Evolutionary conservation across 1,140 invertebrate species (phyloP), one percentile per base, ranked within the genome.

Genomic region (Zaprionus davidi): DNA sequence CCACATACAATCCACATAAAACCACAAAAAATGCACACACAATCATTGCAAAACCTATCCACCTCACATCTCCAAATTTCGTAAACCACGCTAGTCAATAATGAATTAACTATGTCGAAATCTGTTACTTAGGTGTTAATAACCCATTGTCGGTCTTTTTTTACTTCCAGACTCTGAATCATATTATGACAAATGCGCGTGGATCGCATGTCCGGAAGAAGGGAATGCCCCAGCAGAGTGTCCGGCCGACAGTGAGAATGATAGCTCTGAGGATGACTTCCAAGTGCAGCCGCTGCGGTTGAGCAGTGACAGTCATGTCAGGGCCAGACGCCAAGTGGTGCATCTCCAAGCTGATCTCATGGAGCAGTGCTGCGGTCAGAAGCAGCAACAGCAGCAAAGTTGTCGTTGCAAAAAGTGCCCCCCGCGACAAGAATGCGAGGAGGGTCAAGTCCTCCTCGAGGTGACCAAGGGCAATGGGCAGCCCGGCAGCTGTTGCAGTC

Each of bases 401-500:
- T 85, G 82, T 57, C 66, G 36, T 5, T 88, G 84, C 71, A 76
- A 80, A 9, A 62, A 41, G 1, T 91, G 88, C 38, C 31, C 31
- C 1, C 6, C 59, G 15, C n/a, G 64, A 7, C 73, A 71, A 0
- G 28, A 34, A 3, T 91, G 88, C 13, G 2, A 20, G 1, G 6
- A 3, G 15, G 66, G 38, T 15, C 38, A 81, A 13, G 65, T 90
- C n/a, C 57, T 81, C 5, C 34, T 85, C 7, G 71, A 82, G 31
- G 31, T 80, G 15, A 41, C 62, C 11, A 11, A n/a, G 22, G 78
- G 71, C 41, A 66, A 38, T 26, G 82, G 57, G 1, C 2, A 63
- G 38, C 90, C 90, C 2, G 90, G 90, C 17, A 87, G 46, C 24
- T 90, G 90, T 60, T 92, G 90, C 59, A 36, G 77, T 9, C 49